Percentiles rank a stretch among this genome's conserved stretches.
These are phyloP conservation scores for Crambe crambe DNA, from an alignment of 37 sponge, comb jelly and placozoan species.

Conservation along the genomic window DNA sequence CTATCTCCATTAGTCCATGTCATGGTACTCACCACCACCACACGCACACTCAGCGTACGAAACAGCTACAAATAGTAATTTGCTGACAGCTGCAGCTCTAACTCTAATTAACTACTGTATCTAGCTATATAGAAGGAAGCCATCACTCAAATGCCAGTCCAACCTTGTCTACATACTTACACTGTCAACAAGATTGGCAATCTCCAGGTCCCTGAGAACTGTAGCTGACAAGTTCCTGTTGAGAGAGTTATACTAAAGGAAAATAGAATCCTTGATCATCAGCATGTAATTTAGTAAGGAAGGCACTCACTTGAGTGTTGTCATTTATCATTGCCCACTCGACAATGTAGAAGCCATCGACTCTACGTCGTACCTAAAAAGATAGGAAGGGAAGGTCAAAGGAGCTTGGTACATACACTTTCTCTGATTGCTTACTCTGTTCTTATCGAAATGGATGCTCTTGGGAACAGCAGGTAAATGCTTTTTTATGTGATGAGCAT, in stretches of 20 bases:
- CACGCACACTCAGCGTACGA: slow-evolving; percentile 25
- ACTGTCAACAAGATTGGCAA: slow-evolving; percentile 48
- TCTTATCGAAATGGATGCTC: background rate
- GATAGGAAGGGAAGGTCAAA: background rate
- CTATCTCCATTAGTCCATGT: slow-evolving; percentile 56
- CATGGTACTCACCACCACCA: slow-evolving; percentile 55
- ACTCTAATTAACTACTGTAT: background rate
- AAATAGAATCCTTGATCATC: background rate
- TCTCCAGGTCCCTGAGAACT: slow-evolving; percentile 31
- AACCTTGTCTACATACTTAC: slow-evolving; percentile 13
- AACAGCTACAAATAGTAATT: background rate
- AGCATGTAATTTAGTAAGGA: background rate
- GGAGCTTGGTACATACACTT: background rate
- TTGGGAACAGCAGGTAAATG: no score
- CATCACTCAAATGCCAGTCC: background rate
- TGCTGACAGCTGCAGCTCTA: background rate
- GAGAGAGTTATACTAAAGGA: slow-evolving; percentile 10
- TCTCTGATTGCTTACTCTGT: background rate
- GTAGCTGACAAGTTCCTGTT: slow-evolving; percentile 12
- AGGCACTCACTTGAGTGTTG: slow-evolving; percentile 21
- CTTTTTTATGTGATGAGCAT: no score
- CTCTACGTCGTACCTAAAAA: slow-evolving; percentile 32
- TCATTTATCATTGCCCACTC: slow-evolving; percentile 68
- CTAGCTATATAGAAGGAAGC: no score
- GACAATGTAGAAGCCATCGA: slow-evolving; percentile 37